Conservation (phyloP, 2,797 vertebrate species). For the Lycodopsis pacificus region DNA sequence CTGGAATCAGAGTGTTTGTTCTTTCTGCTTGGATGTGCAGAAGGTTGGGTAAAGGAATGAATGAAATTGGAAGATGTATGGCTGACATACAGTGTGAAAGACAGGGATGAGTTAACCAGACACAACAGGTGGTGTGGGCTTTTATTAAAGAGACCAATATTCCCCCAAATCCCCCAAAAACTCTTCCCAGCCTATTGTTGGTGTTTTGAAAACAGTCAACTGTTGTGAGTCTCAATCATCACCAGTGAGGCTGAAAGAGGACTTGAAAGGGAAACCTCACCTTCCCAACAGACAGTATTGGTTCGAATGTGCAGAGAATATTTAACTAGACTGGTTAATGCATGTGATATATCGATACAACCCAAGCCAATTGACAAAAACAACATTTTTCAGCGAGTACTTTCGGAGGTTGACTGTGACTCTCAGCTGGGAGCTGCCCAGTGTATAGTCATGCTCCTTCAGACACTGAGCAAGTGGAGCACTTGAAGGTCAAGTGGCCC, state of each 20-base stretch:
- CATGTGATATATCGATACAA: neutral
- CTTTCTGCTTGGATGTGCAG: neutral
- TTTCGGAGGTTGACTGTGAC: slow-evolving; percentile 30
- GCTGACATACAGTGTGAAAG: neutral
- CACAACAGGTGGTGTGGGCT: neutral
- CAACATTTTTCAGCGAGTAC: neutral
- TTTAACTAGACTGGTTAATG: slow-evolving; percentile 7
- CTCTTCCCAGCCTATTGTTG: neutral
- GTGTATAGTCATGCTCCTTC: slow-evolving; percentile 39
- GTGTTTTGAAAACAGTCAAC: neutral
- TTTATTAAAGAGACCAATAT: neutral
- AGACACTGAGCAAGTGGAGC: slow-evolving; percentile 34
- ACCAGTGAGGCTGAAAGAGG: neutral
- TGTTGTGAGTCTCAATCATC: neutral
- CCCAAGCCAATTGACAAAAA: neutral
- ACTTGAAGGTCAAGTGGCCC: slow-evolving; percentile 60
- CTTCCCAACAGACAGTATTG: neutral
- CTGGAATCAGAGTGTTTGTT: neutral
- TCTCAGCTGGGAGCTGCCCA: slow-evolving; percentile 24
- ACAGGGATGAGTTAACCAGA: neutral
- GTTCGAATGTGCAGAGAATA: slow-evolving; percentile 1
- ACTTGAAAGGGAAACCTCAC: neutral
- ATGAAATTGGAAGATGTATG: neutral
- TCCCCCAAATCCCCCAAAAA: neutral
- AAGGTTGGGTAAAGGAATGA: neutral